These are phyloP conservation scores for Numenius phaeopus DNA, from an alignment of 2,797 vertebrate genomes.

Conservation along the genomic window DNA sequence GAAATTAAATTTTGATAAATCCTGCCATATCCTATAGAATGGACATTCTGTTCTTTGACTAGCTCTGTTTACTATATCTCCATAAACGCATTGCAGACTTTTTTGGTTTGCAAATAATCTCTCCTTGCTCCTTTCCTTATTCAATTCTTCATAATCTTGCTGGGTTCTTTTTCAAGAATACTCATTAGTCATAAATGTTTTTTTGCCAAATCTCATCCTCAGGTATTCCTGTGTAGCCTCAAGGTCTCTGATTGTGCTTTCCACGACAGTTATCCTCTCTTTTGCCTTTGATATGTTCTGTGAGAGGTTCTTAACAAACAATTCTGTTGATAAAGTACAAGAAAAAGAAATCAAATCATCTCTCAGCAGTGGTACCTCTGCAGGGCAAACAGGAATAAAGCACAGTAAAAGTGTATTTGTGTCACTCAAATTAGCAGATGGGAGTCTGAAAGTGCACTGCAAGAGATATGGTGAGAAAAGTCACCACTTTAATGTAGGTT, in stretches of 20 bases:
- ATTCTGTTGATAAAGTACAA: slow-evolving; percentile 40
- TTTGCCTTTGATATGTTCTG: background rate
- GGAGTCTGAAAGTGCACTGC: slow-evolving; percentile 4
- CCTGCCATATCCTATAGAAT: background rate
- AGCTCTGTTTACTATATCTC: background rate
- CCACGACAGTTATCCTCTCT: background rate
- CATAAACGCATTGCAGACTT: background rate
- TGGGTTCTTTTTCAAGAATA: background rate
- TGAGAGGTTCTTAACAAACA: slow-evolving; percentile 47
- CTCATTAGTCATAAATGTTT: slow-evolving; percentile 7
- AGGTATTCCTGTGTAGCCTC: background rate
- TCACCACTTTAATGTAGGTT: background rate
- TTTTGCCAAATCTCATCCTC: background rate
- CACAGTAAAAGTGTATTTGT: slow-evolving; percentile 1
- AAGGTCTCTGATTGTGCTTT: slow-evolving; percentile 4
- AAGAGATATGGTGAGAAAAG: background rate
- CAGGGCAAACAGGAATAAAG: slow-evolving; percentile 49
- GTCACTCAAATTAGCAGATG: slow-evolving; percentile 49
- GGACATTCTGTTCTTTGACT: background rate
- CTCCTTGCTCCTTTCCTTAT: background rate
- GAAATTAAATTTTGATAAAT: background rate
- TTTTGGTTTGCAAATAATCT: slow-evolving; percentile 19
- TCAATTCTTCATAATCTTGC: background rate
- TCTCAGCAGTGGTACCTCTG: slow-evolving; percentile 30
- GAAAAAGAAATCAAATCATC: slow-evolving; percentile 16